Evolutionary conservation across 2,888 invertebrate species (phyloP), one percentile per base, ranked within the genome.

Genomic region (Gymnoscelis rufifasciata): DNA sequence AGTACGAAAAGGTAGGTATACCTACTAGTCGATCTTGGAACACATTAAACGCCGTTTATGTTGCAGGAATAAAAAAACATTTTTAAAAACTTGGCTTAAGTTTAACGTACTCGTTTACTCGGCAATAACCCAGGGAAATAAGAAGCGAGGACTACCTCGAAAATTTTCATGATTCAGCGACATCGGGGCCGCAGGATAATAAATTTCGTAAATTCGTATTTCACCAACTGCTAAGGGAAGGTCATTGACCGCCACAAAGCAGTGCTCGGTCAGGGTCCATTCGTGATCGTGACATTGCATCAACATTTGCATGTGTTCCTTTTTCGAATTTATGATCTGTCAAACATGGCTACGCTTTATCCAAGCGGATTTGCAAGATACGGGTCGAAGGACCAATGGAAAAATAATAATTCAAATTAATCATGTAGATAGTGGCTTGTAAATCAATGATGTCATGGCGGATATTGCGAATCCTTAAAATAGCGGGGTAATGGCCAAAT

Each of bases 241-340:
- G 73, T 78, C 70, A 71, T 64, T 62, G 78, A 56, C 75, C 74
- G 46, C 58, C 41, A 43, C 57, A 67, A 67, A 69, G 73, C 73
- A 68, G 70, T 76, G 74, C 68, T 71, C 77, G 78, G 78, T 78
- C 80, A 78, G 68, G 81, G 78, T 72, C 71, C 60, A 57, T 59
- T 63, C 69, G 31, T 33, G 31, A 15, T 63, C 69, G 31, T 33
- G 31, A 15, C 31, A 33, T 33, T 33, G 31, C 31, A 33, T 15
- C 31, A 33, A 33, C 31, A 33, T 33, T 74, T 78, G 74, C 66
- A 49, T 37, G 49, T 56, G 62, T 68, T 69, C 68, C 63, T 64
- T 68, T 66, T 71, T 56, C 59, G 59, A 64, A 47, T 42, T 47
- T 38, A 38, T 31, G 7, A 28, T 44, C 36, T 36, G 42, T 43